Evolutionary conservation across 2,797 vertebrate species (phyloP), one percentile per base, ranked within the genome.

Genomic region (Sebastes hopkinsi): DNA sequence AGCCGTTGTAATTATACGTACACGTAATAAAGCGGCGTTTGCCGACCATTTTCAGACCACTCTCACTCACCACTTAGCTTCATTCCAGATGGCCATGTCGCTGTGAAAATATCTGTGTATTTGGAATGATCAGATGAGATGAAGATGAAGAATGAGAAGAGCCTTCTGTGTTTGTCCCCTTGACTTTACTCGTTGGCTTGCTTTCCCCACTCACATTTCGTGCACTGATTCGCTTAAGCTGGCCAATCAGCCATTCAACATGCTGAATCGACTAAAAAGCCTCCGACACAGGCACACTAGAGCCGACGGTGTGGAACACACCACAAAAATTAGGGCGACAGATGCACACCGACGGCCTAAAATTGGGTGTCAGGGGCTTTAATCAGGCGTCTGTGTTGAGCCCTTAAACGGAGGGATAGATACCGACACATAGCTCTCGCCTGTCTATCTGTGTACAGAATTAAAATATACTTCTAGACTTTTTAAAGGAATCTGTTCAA

Each of bases 331-430:
- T 0, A n/a, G 8, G 50, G 50, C 14, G 38, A 42, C 38, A 42
- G 38, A 42, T 3, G 18, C 46, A 18, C 16, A 50, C 18, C 3
- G 50, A 52, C 16, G 42, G 42, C 16, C 42, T 46, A 8, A 46
- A 46, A 46, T 46, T 46, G 42, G 16, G 16, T 46, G 42, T 18
- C 42, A 46, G 42, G 42, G 42, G 14, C 46, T n/a, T 52, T 62
- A 65, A 69, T 38, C 71, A 70, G 34, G 30, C 84, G 61, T 80
- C n/a, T 38, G 36, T 65, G 58, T 67, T 62, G 7, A 61, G 22
- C 10, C 50, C 67, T 52, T 34, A 58, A 42, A 42, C 38, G 1
- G 38, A 42, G 14, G 0, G 38, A 42, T 42, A 42, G 38, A 42
- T 42, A 6, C 38, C 38, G 38, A 16, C 13, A 16, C 0, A 42